phyloP scores from a whole-genome alignment of 2,113 vertebrate genomes.

The Tringa solitaria region DNA sequence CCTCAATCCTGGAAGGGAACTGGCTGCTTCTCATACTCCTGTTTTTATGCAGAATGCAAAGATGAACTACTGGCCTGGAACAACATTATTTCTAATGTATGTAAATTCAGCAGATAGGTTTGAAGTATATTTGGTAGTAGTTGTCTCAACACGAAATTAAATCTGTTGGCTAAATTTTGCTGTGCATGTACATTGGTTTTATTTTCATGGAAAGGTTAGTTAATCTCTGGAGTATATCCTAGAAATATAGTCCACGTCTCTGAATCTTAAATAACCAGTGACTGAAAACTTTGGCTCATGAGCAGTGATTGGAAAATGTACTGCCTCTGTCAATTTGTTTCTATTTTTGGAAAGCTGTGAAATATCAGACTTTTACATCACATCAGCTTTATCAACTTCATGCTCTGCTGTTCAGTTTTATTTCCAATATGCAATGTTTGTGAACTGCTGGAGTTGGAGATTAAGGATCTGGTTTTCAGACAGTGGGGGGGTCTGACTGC shows the following conservation, averaged over 20 bases:
- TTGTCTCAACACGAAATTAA: not conserved
- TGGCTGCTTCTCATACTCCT: not conserved
- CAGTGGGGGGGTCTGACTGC: not conserved
- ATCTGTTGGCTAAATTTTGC: not conserved
- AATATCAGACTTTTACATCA: not conserved
- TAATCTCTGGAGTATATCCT: not conserved
- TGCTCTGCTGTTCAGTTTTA: not conserved
- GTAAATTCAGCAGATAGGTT: not conserved
- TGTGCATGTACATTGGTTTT: not conserved
- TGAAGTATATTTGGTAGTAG: not conserved
- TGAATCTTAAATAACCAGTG: constrained; percentile 1
- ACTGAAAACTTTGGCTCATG: not conserved
- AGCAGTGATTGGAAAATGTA: not conserved
- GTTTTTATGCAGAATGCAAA: not conserved
- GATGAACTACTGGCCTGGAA: not conserved
- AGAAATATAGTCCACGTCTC: not conserved
- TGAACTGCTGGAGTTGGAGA: not conserved
- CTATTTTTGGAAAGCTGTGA: not conserved
- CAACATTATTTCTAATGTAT: not conserved
- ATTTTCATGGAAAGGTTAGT: not conserved
- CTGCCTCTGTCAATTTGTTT: not conserved
- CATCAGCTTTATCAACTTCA: constrained; percentile 14
- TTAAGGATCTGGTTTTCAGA: not conserved
- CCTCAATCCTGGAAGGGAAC: not conserved
- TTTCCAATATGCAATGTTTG: not conserved